Evolutionary conservation across 1,140 invertebrate species (phyloP).

Genomic region (Wiebesia pumilae): DNA sequence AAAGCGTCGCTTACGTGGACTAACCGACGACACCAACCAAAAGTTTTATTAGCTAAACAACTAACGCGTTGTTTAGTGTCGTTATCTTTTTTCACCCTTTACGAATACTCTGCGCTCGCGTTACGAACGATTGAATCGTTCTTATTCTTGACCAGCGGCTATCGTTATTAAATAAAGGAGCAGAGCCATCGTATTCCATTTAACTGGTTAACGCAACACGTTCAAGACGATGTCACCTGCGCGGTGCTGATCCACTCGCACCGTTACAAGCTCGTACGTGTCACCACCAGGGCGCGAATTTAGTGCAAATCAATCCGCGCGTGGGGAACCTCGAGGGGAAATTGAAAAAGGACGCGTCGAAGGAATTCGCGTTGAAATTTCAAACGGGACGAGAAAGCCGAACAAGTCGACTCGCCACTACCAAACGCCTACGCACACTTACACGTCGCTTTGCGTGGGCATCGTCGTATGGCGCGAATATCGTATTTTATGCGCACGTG

Average conservation of each 20-base stretch:
- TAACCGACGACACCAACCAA: no score
- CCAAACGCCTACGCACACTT: background rate
- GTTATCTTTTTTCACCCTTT: no score
- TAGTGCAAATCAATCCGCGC: background rate
- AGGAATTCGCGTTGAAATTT: background rate
- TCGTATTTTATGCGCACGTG: constrained; percentile 7
- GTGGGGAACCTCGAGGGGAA: background rate
- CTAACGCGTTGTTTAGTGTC: no score
- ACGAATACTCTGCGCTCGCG: no score
- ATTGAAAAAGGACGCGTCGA: background rate
- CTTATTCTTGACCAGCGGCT: no score
- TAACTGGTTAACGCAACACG: background rate
- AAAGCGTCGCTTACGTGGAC: background rate
- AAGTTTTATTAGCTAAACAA: no score
- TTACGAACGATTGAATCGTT: no score
- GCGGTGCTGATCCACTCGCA: no score
- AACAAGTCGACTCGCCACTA: background rate
- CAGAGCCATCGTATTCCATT: background rate
- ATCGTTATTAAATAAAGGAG: no score
- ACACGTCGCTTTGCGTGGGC: background rate
- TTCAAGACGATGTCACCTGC: background rate
- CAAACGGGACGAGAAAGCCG: background rate
- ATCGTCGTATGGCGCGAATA: background rate
- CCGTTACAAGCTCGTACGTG: no score
- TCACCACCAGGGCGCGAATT: background rate